Evolutionary conservation across 2,113 vertebrate species (phyloP), one percentile per base, ranked within the genome.

Genomic region (Lampris megalopsis): DNA sequence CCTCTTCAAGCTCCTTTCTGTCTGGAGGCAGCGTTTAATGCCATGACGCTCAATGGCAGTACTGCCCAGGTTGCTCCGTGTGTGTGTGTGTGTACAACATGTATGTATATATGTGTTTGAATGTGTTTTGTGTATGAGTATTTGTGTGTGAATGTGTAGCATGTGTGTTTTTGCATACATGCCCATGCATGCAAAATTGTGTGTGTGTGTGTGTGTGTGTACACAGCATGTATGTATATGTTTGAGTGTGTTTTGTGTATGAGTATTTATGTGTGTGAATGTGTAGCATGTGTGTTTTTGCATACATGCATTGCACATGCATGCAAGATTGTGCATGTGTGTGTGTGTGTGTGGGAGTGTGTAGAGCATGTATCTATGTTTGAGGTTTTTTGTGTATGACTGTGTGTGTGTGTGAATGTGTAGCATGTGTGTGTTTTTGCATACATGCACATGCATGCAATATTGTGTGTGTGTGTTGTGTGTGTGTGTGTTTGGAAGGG

Each of bases 21-120:
- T 86, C 83, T 82, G 86, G 66, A 40, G 78, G 66, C 60, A 68
- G 77, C 63, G 73, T 74, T 83, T 69, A 84, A 57, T 60, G 80
- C 57, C 11, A 5, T 59, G 68, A 82, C 68, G 67, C 75, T 85
- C 77, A 85, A 37, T 60, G 69, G 58, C 68, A 53, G 65, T 38
- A 73, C 86, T 80, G 83, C 73, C 79, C 79, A 75, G 60, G 56
- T 75, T 63, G 37, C 59, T 13, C 1, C 24, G 42, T 48, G 3
- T 45, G 59, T 36, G 42, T 42, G 71, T 56, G 6, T 36, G 38
- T 60, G 38, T 24, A 38, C 49, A 3, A 38, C 48, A 53, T 48
- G 42, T 59, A 5, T 56, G 67, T 24, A 9, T 35, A 35, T 2
- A 43, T 10, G 24, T 63, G 47, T 63, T 37, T 45, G 68, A 52